Conservation (phyloP, 2,797 vertebrate genomes). For the Oreochromis mossambicus region DNA sequence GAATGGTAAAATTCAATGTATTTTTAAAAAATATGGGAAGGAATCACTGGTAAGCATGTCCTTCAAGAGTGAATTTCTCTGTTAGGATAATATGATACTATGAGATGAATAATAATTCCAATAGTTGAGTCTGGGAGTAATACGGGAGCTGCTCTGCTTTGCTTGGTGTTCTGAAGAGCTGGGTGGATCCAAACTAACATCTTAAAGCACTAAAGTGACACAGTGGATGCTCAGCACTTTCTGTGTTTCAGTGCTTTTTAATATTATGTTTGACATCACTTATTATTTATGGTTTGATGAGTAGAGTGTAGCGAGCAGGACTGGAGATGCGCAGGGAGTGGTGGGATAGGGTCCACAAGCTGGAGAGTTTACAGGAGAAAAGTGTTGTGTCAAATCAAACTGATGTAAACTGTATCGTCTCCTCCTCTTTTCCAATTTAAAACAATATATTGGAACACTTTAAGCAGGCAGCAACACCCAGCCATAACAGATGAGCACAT, state of each 20-base stretch:
- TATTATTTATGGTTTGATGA: background rate
- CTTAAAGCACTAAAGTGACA: background rate
- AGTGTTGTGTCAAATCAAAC: background rate
- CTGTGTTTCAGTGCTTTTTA: background rate
- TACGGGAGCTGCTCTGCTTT: background rate
- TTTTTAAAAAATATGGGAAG: background rate
- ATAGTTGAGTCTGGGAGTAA: background rate
- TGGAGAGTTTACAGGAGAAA: background rate
- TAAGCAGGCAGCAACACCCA: background rate
- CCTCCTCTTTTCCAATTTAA: background rate
- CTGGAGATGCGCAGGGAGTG: background rate
- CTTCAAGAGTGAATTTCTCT: background rate
- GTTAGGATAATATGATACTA: background rate
- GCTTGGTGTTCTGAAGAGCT: background rate
- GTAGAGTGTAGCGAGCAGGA: background rate
- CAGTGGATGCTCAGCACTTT: background rate
- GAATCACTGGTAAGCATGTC: background rate
- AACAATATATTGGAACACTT: background rate
- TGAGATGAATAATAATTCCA: background rate
- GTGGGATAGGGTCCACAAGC: background rate
- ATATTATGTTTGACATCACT: background rate
- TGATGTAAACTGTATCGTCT: background rate
- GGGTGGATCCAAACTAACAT: background rate
- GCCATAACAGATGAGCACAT: background rate
- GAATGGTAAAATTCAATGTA: background rate